Evolutionary conservation across 1,140 invertebrate species (phyloP), one percentile per base, ranked within the genome.

Genomic region (Drosophila sp.): DNA sequence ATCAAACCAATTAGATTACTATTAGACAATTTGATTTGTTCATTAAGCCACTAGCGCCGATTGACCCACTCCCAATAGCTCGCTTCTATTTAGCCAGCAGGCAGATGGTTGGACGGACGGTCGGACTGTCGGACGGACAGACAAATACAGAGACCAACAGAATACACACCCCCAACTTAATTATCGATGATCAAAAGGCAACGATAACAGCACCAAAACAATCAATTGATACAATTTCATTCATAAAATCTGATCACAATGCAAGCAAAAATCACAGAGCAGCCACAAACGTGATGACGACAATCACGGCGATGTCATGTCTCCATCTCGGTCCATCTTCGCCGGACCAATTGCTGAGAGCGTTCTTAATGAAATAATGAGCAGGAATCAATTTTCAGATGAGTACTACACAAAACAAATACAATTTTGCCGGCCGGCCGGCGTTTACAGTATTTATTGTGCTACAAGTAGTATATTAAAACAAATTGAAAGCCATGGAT

Each of bases 181-280:
- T 89, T 87, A 87, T 86, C 71, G 78, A 53, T 67, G 82, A 87
- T 86, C 78, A 59, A 86, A 87, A 87, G 82, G 82, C 82, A 82
- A 76, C 82, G 78, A 78, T 86, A 86, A 86, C 82, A 87, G 86
- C 71, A 78, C 78, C 82, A 82, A 86, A 86, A 87, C 82, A 87
- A 82, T 87, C 82, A 87, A 87, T 87, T 87, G 83, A 87, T 89
- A 87, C 82, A 87, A 87, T 87, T 87, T 57, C 83, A 87, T 87
- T 87, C 83, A 87, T 87, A 51, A 89, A 87, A 89, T 87, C 82
- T 79, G 78, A 89, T 86, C 82, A 72, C 82, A 86, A 80, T 86
- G 82, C 82, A 86, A 76, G 78, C 75, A 41, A 82, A 86, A 86
- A 86, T 87, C 82, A 81, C 56, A 25, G 75, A 69, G 36, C 51